Conservation (phyloP, 2,113 vertebrate species). For the Puntigrus tetrazona region DNA sequence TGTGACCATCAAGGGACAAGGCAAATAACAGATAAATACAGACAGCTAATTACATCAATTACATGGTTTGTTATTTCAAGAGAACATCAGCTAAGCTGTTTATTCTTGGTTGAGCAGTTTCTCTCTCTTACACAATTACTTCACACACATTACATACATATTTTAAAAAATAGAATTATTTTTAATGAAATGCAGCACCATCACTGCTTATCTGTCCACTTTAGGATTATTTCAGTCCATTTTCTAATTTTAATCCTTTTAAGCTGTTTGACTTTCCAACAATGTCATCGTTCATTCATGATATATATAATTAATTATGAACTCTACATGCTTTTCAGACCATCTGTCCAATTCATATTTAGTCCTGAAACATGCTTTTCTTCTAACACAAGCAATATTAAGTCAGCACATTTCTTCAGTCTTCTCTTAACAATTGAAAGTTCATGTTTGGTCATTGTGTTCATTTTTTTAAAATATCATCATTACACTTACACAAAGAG, state of each 20-base stretch:
- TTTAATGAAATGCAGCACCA: conserved; percentile 8
- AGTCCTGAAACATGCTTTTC: conserved; percentile 21
- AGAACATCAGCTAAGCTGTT: too few species aligned
- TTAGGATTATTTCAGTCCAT: background rate
- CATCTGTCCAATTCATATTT: background rate
- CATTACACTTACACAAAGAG: conserved; percentile 68
- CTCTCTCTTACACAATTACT: background rate
- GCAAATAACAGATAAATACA: conserved; percentile 7
- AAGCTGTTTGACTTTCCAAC: background rate
- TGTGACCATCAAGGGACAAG: background rate
- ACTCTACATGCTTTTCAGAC: conserved; percentile 1
- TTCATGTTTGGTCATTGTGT: conserved; percentile 2
- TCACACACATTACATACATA: background rate
- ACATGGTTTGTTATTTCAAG: background rate
- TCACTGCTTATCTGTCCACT: background rate
- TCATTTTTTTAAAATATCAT: conserved; percentile 24
- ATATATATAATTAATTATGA: background rate
- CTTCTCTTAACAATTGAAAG: background rate
- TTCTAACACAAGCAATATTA: conserved; percentile 4
- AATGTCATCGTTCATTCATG: background rate
- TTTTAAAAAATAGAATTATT: conserved; percentile 8
- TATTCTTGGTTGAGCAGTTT: too few species aligned
- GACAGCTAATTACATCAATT: background rate
- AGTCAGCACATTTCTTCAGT: background rate
- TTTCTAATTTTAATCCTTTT: background rate